Base-by-base conservation (phyloP, 2,888 invertebrate genomes). In the Oegoconia quadripuncta region DNA sequence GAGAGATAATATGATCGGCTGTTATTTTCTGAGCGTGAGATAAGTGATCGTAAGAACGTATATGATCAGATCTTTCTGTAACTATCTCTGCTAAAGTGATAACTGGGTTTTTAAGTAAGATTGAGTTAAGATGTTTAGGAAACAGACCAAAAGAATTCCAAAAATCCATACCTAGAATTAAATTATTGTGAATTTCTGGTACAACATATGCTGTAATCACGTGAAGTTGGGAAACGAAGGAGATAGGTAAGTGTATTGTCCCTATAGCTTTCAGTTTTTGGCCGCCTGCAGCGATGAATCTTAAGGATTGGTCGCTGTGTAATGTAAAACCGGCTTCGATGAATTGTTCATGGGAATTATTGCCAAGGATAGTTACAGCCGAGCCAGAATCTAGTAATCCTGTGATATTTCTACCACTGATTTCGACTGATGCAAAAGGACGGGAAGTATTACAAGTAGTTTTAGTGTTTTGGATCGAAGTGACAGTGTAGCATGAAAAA, bases 81-180 rank as follows among this genome's bases (percentile, higher is more conserved):
- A n/a, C n/a, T n/a, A n/a, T n/a, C n/a, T n/a, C n/a, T n/a, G n/a
- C n/a, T n/a, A n/a, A n/a, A n/a, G n/a, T n/a, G n/a, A n/a, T n/a
- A n/a, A n/a, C n/a, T n/a, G n/a, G n/a, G n/a, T n/a, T n/a, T n/a
- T n/a, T n/a, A n/a, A n/a, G n/a, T n/a, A n/a, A n/a, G n/a, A n/a
- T n/a, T n/a, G n/a, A n/a, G n/a, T n/a, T n/a, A n/a, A n/a, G n/a
- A n/a, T 12, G 13, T 16, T 42, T 43, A 9, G 46, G 50, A 30
- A 28, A 46, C 2, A 52, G 11, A 1, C 43, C 31, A 40, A 46
- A 50, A 8, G 31, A 12, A 1, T 22, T 14, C 44, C 46, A 50
- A 31, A 52, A 52, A 30, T 49, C 49, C 1, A 52, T 41, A 5
- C 52, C 52, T 13, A 49, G 20, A 6, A 52, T 46, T n/a, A 49